Evolutionary conservation across 2,113 vertebrate genomes (phyloP).

Genomic region (Corydoras sp.): DNA sequence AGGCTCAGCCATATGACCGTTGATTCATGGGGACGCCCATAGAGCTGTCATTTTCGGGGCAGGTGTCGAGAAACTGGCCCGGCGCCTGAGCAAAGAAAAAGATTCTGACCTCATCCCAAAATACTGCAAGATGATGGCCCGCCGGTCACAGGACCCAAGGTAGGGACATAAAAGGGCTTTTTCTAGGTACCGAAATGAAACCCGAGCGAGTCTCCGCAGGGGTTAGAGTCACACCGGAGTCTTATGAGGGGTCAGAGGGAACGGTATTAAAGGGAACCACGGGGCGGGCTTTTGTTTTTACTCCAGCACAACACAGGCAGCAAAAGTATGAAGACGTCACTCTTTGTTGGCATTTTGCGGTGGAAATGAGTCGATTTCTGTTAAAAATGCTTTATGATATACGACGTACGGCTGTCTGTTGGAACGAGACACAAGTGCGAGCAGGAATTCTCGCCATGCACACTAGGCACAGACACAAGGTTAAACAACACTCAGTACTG

Average conservation of each 20-base stretch:
- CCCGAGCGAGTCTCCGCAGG: constrained; percentile 45
- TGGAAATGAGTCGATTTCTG: too few relatives aligned
- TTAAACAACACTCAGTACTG: constrained; percentile 35
- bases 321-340: too few relatives aligned
- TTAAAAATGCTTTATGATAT: too few relatives aligned
- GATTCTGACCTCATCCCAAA: constrained; percentile 88
- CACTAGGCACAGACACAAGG: constrained; percentile 48
- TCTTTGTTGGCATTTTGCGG: too few relatives aligned
- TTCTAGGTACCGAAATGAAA: constrained; percentile 75
- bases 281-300: too few relatives aligned
- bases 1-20: constrained; percentile 82
- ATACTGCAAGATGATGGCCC: constrained; percentile 77
- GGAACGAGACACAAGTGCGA: constrained; percentile 41
- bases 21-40: constrained; percentile 95
- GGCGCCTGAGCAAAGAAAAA: constrained; percentile 75
- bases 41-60: constrained; percentile 95
- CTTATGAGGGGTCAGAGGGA: constrained; percentile 39
- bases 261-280: too few relatives aligned
- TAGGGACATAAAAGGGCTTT: constrained; percentile 73
- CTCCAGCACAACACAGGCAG: too few relatives aligned
- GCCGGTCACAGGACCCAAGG: constrained; percentile 76
- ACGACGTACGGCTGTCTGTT: neutral
- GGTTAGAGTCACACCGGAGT: constrained; percentile 43
- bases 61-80: constrained; percentile 87
- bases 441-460: constrained; percentile 51